Evolutionary conservation across 2,113 vertebrate species (phyloP).

Genomic region (Piaya cayana): DNA sequence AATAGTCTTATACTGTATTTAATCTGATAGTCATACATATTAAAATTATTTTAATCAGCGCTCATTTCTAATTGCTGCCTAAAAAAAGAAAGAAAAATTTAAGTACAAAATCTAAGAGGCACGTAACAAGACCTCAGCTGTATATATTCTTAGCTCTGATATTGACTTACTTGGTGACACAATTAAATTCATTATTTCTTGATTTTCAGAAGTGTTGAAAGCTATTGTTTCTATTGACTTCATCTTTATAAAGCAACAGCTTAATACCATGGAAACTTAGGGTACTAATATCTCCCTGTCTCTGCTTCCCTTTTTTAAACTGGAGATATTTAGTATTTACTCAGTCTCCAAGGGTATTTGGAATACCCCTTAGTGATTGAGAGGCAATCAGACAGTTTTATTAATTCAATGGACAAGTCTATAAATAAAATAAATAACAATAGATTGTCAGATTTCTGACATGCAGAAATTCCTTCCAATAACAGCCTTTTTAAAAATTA

Average conservation of each 20-base stretch:
- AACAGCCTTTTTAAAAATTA: background rate
- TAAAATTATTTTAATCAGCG: background rate
- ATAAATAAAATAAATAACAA: background rate
- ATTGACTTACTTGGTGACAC: background rate
- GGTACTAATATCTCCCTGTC: background rate
- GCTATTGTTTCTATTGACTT: background rate
- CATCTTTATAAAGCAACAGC: background rate
- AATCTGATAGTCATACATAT: background rate
- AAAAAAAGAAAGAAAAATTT: background rate
- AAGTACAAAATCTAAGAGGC: background rate
- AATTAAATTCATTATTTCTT: background rate
- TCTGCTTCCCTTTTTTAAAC: background rate
- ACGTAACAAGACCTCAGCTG: background rate
- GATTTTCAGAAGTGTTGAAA: background rate
- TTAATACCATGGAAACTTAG: background rate
- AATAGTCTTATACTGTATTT: background rate
- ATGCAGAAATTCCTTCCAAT: background rate
- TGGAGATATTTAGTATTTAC: background rate
- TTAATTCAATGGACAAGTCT: background rate
- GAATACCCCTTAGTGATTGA: background rate
- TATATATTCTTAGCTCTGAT: background rate
- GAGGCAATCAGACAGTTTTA: background rate
- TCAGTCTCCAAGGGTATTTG: background rate
- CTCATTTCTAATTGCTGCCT: background rate
- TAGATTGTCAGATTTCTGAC: background rate